These are phyloP conservation scores for Sclerodermus sp. DNA, from an alignment of 2,888 invertebrate genomes.

Conservation along the genomic window DNA sequence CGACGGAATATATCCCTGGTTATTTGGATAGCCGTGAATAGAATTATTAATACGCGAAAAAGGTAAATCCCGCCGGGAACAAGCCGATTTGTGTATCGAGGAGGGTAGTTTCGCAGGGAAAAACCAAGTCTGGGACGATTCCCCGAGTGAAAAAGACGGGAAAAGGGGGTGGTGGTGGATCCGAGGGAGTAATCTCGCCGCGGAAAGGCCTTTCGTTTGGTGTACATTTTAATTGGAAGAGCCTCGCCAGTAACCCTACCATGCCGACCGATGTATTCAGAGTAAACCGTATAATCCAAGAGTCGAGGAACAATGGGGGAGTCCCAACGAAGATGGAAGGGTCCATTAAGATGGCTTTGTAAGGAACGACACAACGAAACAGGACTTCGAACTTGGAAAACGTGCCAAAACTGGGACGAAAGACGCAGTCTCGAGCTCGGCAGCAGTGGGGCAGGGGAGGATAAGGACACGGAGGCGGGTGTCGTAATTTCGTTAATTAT, in stretches of 20 bases:
- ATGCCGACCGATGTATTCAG: slow-evolving; percentile 17
- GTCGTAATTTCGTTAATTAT: slow-evolving; percentile 47
- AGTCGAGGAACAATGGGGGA: slow-evolving; percentile 27
- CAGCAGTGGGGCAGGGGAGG: not conserved
- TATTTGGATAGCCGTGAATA: no score
- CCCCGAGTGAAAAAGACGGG: no score
- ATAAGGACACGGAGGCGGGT: slow-evolving; percentile 5
- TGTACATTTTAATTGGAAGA: slow-evolving; percentile 27
- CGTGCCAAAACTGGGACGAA: slow-evolving; percentile 18
- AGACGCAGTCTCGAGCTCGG: not conserved
- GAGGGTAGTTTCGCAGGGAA: no score
- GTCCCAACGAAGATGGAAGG: slow-evolving; percentile 24
- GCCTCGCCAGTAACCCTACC: slow-evolving; percentile 7
- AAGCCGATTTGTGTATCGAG: no score
- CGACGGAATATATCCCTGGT: no score
- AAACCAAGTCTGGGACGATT: no score
- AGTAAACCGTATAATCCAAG: slow-evolving; percentile 35
- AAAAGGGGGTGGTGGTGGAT: no score
- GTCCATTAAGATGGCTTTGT: slow-evolving; percentile 40
- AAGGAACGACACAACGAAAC: slow-evolving; percentile 25
- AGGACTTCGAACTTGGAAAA: slow-evolving; percentile 18
- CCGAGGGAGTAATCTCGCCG: no score
- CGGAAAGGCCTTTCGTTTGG: no score
- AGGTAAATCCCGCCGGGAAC: no score
- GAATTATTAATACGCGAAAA: no score